Conservation (phyloP, 2,888 invertebrate genomes). For the Phortica okadai region DNA sequence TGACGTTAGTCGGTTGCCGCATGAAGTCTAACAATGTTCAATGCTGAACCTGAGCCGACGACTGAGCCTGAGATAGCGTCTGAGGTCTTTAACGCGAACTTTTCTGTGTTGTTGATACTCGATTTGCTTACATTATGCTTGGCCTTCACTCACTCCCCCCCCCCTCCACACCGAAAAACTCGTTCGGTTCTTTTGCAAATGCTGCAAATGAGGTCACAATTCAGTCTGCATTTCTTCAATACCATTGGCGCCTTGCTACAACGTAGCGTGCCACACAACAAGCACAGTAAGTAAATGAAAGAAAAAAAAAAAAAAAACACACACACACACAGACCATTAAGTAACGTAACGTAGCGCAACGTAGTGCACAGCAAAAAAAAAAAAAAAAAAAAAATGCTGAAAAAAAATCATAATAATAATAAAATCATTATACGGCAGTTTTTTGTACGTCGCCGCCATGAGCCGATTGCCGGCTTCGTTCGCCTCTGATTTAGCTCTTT, state of each 20-base stretch:
- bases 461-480: background rate
- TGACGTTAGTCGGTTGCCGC: no score
- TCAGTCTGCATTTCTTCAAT: constrained; percentile 56
- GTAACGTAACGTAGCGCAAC: background rate
- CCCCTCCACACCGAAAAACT: background rate
- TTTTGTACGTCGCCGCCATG: background rate
- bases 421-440: background rate
- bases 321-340: no score
- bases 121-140: no score
- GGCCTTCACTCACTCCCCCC: background rate
- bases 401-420: background rate
- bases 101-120: no score
- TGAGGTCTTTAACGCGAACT: no score
- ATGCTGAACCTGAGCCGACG: no score
- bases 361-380: background rate
- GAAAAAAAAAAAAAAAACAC: background rate
- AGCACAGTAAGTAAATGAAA: background rate
- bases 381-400: background rate
- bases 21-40: no score
- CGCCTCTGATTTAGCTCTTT: background rate
- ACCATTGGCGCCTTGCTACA: constrained; percentile 52
- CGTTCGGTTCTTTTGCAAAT: background rate
- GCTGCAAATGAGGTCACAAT: constrained; percentile 52
- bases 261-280: background rate
- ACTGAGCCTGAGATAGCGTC: no score